Evolutionary conservation across 2,113 vertebrate species (phyloP).

Genomic region (Odocoileus hemionus): DNA sequence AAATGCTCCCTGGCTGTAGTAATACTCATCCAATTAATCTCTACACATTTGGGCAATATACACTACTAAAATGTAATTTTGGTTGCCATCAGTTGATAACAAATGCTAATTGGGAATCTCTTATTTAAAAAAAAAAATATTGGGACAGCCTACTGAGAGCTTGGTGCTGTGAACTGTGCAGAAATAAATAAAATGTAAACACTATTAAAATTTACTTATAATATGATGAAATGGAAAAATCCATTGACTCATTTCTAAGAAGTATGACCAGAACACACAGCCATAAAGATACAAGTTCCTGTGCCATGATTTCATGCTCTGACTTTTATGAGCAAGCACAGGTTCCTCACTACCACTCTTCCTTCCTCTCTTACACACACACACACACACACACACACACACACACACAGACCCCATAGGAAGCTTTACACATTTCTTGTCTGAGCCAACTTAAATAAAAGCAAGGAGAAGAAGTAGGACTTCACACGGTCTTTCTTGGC

Average conservation of each 20-base stretch:
- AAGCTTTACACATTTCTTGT: background rate
- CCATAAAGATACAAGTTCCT: background rate
- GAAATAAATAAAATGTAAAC: background rate
- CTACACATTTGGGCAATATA: background rate
- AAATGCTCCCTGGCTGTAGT: background rate
- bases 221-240: background rate
- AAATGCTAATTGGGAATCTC: background rate
- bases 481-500: background rate
- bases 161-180: background rate
- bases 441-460: background rate
- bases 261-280: background rate
- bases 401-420: background rate
- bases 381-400: background rate
- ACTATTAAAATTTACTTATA: background rate
- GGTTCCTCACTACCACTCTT: background rate
- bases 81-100: background rate
- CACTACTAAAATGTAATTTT: background rate
- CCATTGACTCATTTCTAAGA: background rate
- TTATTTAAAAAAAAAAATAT: constrained; percentile 7
- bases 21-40: background rate
- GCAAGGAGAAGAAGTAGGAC: background rate
- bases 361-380: background rate
- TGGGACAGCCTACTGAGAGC: background rate
- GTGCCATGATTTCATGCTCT: background rate
- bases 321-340: background rate